Percentiles rank a stretch among this genome's conserved stretches.
These are phyloP conservation scores for Lophotriccus pileatus DNA, from an alignment of 2,797 vertebrate species.

Conservation along the genomic window DNA sequence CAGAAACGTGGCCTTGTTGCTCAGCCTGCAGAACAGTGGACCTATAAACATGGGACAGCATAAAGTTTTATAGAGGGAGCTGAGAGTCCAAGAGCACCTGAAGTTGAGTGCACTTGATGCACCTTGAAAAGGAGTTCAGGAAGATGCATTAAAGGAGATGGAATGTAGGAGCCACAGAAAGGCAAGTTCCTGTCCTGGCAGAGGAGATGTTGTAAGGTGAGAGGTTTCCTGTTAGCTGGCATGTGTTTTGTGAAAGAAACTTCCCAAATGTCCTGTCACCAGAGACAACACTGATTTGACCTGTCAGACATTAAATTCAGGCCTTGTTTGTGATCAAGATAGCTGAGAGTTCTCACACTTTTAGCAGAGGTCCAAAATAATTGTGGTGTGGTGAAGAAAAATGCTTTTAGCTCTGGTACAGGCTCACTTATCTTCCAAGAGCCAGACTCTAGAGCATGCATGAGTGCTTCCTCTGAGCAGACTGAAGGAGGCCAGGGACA, in stretches of 20 bases:
- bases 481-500: neutral
- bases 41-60: neutral
- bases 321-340: neutral
- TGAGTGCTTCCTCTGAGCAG: neutral
- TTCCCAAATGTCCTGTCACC: neutral
- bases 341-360: neutral
- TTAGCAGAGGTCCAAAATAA: conserved; percentile 21
- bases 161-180: neutral
- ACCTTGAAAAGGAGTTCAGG: neutral
- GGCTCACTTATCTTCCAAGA: neutral
- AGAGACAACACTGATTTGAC: neutral
- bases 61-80: neutral
- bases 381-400: neutral
- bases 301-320: conserved; percentile 3
- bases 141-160: neutral
- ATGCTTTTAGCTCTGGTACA: neutral
- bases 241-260: neutral
- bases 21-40: neutral
- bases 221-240: neutral
- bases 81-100: neutral
- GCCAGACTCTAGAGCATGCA: neutral
- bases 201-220: neutral
- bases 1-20: neutral
- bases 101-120: neutral
- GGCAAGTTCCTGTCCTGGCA: neutral